Percentiles rank a stretch among this genome's conserved stretches.
Conservation (phyloP, 2,888 invertebrate species). For the Leptinotarsa tumamoca region DNA sequence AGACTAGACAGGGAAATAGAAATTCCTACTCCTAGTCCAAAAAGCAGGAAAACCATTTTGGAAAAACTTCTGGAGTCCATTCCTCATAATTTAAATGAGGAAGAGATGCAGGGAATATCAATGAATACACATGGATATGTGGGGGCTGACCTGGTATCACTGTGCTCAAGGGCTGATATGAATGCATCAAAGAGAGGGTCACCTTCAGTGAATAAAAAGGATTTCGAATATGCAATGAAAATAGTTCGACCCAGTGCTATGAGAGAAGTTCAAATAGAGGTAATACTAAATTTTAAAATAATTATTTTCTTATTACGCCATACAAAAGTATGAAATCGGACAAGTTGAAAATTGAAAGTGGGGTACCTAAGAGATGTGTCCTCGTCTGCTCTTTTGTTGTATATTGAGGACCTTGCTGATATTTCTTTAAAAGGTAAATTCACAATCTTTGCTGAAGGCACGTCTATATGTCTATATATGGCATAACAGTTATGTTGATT, state of each 20-base stretch:
- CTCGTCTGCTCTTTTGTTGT: no score
- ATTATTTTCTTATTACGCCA: no score
- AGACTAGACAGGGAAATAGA: conserved; percentile 86
- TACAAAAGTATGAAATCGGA: no score
- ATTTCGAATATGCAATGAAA: conserved; percentile 75
- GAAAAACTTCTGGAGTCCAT: conserved; percentile 72
- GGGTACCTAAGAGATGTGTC: no score
- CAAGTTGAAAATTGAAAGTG: no score
- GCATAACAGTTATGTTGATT: no score
- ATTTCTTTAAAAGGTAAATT: no score
- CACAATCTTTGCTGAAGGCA: no score
- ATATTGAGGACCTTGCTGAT: no score
- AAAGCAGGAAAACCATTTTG: conserved; percentile 74
- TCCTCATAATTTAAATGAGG: conserved; percentile 69
- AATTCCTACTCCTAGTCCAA: conserved; percentile 79
- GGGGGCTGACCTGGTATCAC: conserved; percentile 85
- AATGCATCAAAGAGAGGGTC: conserved; percentile 69
- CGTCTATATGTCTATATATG: no score
- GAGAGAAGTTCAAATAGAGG: conserved; percentile 88
- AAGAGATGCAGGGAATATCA: conserved; percentile 75
- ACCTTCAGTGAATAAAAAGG: conserved; percentile 62
- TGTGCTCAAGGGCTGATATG: conserved; percentile 81
- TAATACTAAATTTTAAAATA: conserved; percentile 56
- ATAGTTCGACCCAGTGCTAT: conserved; percentile 89
- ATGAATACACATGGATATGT: conserved; percentile 89